Base-by-base conservation (phyloP, 2,113 vertebrate species). In the Puffinus mauretanicus region DNA sequence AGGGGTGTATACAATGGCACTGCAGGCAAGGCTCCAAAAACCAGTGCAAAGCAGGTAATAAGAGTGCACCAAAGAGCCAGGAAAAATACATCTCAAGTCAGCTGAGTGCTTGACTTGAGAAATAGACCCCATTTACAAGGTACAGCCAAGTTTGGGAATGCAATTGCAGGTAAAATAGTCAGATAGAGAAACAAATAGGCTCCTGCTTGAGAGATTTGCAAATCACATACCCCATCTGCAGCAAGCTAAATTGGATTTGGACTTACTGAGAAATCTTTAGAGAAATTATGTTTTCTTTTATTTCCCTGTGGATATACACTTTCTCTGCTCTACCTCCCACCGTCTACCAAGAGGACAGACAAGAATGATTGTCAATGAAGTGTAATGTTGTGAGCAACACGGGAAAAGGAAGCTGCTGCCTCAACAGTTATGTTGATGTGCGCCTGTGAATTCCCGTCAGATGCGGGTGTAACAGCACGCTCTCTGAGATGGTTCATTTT, bases 221-320 rank as follows among this genome's bases (percentile, higher is more conserved):
- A 72, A 96, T 86, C 71, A 32, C 42, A 79, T 46, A 66, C 32
- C 62, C 46, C 42, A 81, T 30, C 88, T 77, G 71, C 67, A 92
- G 79, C 57, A 86, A 93, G 51, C 55, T 93, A 86, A 93, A 96
- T 73, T 90, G 76, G 67, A 92, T 88, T 70, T 80, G 89, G 85
- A 51, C 62, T 93, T 75, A 20, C 58, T 67, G 79, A 94, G 85
- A 92, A 92, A 90, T 90, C 79, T 90, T 54, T 65, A 77, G 82
- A 96, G 88, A 78, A 93, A 93, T 73, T 62, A 62, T 77, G 18
- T 72, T 95, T 94, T 77, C 79, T 86, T 93, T 93, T 92, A 83
- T 95, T 96, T 94, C 90, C 79, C 94, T 32, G 30, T 34, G 90
- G 90, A 90, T 95, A 21, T 66, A 70, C 42, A 52, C 90, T 93